Evolutionary conservation across 1,140 invertebrate genomes (phyloP).

Genomic region (Sesamia nonagrioides): DNA sequence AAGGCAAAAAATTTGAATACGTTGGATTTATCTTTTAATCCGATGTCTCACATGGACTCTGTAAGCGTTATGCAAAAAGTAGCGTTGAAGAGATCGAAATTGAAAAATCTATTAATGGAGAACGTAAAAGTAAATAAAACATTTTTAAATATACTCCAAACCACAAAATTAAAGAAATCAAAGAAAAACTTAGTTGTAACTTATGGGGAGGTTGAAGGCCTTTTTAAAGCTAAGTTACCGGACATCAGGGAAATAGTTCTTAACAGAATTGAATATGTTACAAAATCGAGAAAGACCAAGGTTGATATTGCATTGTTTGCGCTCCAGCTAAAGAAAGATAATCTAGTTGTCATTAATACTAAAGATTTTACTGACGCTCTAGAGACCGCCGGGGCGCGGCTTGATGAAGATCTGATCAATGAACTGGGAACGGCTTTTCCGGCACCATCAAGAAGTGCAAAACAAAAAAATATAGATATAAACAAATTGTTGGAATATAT

Average conservation of each 20-base stretch:
- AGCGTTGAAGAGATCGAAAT: neutral
- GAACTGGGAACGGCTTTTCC: slow-evolving; percentile 64
- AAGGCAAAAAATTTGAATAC: slow-evolving; percentile 37
- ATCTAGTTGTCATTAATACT: slow-evolving; percentile 56
- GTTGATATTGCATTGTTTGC: neutral
- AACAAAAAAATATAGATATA: slow-evolving; percentile 65
- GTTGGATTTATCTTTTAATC: slow-evolving; percentile 20
- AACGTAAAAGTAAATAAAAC: neutral
- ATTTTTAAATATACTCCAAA: neutral
- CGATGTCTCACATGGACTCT: neutral
- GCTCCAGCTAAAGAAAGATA: slow-evolving; percentile 71
- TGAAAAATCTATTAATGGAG: neutral
- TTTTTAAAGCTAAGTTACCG: too few species aligned
- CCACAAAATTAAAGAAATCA: neutral
- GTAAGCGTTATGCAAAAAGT: neutral
- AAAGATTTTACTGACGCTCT: slow-evolving; percentile 65
- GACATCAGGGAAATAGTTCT: neutral
- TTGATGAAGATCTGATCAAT: slow-evolving; percentile 66
- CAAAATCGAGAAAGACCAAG: neutral
- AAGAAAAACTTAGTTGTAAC: slow-evolving; percentile 18
- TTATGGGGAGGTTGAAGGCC: neutral
- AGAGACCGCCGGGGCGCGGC: slow-evolving; percentile 58
- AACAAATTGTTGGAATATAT: slow-evolving; percentile 67
- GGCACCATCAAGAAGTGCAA: slow-evolving; percentile 57
- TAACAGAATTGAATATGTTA: neutral